Evolutionary conservation across 2,888 invertebrate genomes (phyloP), one percentile per base, ranked within the genome.

Genomic region (Cremastinae sp.): DNA sequence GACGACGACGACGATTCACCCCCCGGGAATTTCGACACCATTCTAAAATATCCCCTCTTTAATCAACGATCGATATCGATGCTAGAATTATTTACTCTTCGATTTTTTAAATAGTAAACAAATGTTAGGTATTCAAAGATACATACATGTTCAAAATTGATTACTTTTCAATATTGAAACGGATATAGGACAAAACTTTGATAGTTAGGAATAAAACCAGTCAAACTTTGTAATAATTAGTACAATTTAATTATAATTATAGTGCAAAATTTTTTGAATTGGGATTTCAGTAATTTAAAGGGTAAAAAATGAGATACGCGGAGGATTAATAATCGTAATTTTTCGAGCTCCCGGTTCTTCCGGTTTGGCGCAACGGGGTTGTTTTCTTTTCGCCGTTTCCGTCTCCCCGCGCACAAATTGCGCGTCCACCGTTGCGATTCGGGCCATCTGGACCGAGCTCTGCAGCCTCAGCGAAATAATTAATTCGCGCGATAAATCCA

Each of bases 401-500:
- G 43, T 47, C 56, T 36, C 20, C 20, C 12, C 49, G 58, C 43
- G 58, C 14, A 41, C 16, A 53, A 16, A 36, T 28, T 28, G 28
- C 28, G 64, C 56, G 20, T 58, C 8, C 58, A 41, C 12, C 41
- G 51, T 53, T 78, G 72, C 79, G 74, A 82, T 84, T 84, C 79
- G 70, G 78, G 69, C 79, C 81, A 80, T 82, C 78, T 80, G 84
- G 68, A 64, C 56, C 53, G 12, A 66, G 65, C 72, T 58, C 70
- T 14, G 22, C 38, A 64, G 65, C 72, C 72, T 65, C 43, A 38
- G 56, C 62, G 65, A 76, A 75, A 80, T 78, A 82, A 83, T 83
- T 83, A 83, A 84, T 82, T 75, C 75, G 12, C 77, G 73, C 78
- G 76, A 85, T 85, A 84, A 84, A 85, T 85, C 75, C 80, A 65